phyloP scores from a whole-genome alignment of 1,140 invertebrate genomes.

The Helicoverpa zea region DNA sequence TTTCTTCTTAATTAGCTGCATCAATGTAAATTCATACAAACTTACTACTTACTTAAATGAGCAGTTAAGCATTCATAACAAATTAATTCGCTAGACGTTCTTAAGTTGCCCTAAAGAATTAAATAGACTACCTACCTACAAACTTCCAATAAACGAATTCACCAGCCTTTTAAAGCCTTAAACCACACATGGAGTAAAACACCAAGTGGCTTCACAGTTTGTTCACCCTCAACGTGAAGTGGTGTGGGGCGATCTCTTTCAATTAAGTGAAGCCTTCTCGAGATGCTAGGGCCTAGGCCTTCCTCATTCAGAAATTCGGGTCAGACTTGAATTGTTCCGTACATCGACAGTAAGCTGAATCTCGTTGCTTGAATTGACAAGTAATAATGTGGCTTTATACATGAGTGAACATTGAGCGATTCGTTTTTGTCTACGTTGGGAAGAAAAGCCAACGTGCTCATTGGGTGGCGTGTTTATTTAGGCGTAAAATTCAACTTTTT shows the following conservation, averaged over 20 bases:
- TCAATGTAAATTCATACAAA: background rate
- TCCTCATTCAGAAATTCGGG: constrained; percentile 59
- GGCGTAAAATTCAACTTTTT: constrained; percentile 26
- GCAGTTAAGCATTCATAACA: too few relatives aligned
- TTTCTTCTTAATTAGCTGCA: background rate
- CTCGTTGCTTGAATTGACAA: constrained; percentile 56
- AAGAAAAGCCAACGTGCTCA: background rate
- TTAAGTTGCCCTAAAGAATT: too few relatives aligned
- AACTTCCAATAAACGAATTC: background rate
- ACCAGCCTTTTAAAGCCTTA: constrained; percentile 17
- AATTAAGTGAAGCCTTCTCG: constrained; percentile 74
- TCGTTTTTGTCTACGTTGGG: constrained; percentile 41
- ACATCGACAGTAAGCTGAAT: constrained; percentile 56
- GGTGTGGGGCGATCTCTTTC: constrained; percentile 71
- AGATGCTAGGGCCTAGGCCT: constrained; percentile 52
- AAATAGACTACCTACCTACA: too few relatives aligned
- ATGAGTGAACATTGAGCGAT: constrained; percentile 38
- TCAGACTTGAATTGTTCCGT: constrained; percentile 61
- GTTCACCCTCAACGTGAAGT: constrained; percentile 60
- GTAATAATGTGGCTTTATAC: constrained; percentile 51
- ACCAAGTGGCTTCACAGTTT: constrained; percentile 66
- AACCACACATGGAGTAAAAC: constrained; percentile 41
- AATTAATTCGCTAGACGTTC: too few relatives aligned
- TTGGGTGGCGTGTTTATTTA: constrained; percentile 19
- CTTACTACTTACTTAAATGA: too few relatives aligned